phyloP scores from a whole-genome alignment of 2,888 invertebrate species.

The Ischnus inquisitorius region DNA sequence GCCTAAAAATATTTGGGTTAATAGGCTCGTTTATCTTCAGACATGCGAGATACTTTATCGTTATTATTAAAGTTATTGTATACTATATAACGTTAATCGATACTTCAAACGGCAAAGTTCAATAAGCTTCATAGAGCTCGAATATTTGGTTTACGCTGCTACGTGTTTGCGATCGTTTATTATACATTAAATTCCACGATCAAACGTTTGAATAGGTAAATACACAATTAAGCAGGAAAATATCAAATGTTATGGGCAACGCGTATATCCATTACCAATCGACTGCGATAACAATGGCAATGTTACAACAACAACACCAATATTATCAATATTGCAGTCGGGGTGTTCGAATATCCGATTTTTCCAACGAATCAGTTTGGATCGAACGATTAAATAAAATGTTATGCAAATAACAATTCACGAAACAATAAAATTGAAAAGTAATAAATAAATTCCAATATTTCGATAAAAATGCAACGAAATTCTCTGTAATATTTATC shows the following conservation, averaged over 20 bases:
- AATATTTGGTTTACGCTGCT: too few relatives aligned
- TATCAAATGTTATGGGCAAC: neutral
- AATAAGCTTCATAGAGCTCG: neutral
- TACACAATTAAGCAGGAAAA: neutral
- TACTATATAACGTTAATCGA: constrained; percentile 26
- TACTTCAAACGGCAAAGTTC: neutral
- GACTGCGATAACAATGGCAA: too few relatives aligned
- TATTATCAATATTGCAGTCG: too few relatives aligned
- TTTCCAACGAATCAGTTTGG: too few relatives aligned
- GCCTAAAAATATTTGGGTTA: constrained; percentile 55
- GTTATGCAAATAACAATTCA: neutral
- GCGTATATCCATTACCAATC: too few relatives aligned
- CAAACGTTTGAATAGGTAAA: neutral
- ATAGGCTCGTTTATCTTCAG: constrained; percentile 18
- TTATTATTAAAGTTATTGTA: constrained; percentile 19
- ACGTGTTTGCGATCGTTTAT: too few relatives aligned
- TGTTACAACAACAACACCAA: too few relatives aligned
- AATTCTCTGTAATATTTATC: neutral
- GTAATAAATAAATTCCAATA: neutral
- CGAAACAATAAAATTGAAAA: neutral
- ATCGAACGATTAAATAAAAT: neutral
- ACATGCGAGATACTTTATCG: constrained; percentile 20
- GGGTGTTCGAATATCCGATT: too few relatives aligned
- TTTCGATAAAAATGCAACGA: neutral
- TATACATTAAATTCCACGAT: neutral